Base-by-base conservation (phyloP, 1,140 invertebrate genomes). In the Octopus bimaculoides region DNA sequence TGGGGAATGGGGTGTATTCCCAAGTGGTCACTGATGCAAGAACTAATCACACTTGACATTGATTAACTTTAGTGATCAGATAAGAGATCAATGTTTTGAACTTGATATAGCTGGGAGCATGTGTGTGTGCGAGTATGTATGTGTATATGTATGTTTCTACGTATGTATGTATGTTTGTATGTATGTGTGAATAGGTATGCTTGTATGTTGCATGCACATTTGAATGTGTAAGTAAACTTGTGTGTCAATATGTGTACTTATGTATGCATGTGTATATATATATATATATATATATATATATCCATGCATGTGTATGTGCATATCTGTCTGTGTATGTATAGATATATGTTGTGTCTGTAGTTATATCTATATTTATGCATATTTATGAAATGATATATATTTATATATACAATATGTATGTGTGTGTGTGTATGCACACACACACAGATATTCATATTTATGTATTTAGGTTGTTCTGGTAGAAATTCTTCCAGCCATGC, bases 381-480 rank as follows among this genome's bases (percentile, higher is more conserved):
- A 26, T 75, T 14, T 75, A 4, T 75, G 20, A 14, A 75, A 9
- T 9, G 7, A 75, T 75, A 75, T 77, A 75, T 75, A 53, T 54
- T 7, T 77, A 77, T 77, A 77, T 77, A 77, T 77, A 77, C 53
- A 77, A n/a, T 77, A 77, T 77, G 53, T 77, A 77, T 77, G 53
- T 77, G 53, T 77, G 53, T 77, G 53, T 77, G 53, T 77, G 53
- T 77, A 77, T 12, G 54, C 79, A 66, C 56, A 80, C 61, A 76
- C 41, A 66, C 52, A 71, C 75, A 71, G 26, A 80, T 12, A 17
- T 56, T 52, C 9, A 52, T 74, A 8, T 52, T 17, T 77, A 41
- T 55, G 10, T 41, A 52, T 78, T n/a, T 80, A 17, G 17, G 66
- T 69, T 4, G 66, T 69, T 6, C 14, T n/a, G 17, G 26, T 69